phyloP scores from a whole-genome alignment of 2,113 vertebrate genomes.

The Grantiella picta region DNA sequence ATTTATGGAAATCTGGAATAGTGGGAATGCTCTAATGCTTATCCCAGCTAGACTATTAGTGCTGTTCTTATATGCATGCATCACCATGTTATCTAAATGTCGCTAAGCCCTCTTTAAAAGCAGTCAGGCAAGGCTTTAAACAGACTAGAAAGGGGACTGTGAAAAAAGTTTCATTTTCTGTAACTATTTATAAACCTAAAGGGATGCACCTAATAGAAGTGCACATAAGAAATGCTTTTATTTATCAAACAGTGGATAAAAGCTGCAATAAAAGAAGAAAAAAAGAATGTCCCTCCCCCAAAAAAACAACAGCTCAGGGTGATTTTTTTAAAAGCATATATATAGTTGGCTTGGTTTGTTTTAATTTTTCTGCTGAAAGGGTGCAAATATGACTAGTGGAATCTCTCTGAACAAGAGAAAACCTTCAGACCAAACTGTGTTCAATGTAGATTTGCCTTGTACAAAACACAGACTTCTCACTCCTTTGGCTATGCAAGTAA shows the following conservation, averaged over 20 bases:
- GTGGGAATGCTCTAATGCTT: conserved; percentile 53
- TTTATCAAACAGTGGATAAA: conserved; percentile 25
- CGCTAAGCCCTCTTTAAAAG: conserved; percentile 17
- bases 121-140: conserved; percentile 29
- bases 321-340: not conserved
- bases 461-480: not conserved
- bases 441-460: not conserved
- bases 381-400: not conserved
- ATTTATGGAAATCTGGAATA: conserved; percentile 61
- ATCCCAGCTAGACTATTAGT: conserved; percentile 38
- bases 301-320: not conserved
- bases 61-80: not conserved
- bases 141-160: not conserved
- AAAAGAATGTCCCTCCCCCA: not conserved
- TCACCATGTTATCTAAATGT: conserved; percentile 21
- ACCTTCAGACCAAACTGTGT: not conserved
- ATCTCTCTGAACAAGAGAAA: not conserved
- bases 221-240: not conserved
- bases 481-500: not conserved
- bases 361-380: not conserved
- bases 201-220: not conserved
- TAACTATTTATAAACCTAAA: conserved; percentile 43
- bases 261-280: not conserved
- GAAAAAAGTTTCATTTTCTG: not conserved
- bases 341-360: not conserved